These are phyloP conservation scores for Protobothrops flavoviridis DNA, from an alignment of 2,113 vertebrate genomes.

Conservation along the genomic window DNA sequence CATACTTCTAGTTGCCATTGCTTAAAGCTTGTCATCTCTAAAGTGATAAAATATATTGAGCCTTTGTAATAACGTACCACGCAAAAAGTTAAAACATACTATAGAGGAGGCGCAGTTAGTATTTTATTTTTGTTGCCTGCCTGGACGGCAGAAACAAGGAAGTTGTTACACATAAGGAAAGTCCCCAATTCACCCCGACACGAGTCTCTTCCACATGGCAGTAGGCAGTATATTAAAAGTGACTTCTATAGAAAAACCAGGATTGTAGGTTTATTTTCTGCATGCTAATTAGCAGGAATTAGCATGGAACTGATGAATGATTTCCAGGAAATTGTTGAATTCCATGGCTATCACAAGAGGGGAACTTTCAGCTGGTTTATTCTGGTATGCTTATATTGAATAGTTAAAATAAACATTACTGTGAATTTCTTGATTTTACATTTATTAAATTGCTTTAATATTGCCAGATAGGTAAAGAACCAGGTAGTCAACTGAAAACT, in stretches of 20 bases:
- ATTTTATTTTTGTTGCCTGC: not conserved
- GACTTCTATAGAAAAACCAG: not conserved
- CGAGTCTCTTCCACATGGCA: no score
- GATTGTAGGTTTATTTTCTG: not conserved
- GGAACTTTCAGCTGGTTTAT: not conserved
- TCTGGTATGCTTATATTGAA: not conserved
- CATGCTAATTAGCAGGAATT: not conserved
- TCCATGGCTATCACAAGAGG: not conserved
- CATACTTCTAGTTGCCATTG: not conserved
- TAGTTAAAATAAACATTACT: not conserved
- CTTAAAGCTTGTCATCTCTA: not conserved
- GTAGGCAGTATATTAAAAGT: not conserved
- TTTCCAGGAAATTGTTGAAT: not conserved
- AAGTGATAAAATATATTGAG: not conserved
- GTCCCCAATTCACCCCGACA: not conserved
- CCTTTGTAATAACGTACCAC: no score
- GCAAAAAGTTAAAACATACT: not conserved
- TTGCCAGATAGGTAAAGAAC: not conserved
- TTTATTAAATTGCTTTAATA: not conserved
- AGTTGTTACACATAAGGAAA: not conserved
- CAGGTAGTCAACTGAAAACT: not conserved
- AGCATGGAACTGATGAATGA: not conserved
- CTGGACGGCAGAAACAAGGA: not conserved
- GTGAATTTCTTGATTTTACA: not conserved
- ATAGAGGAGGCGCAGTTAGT: not conserved